Evolutionary conservation across 2,888 invertebrate genomes (phyloP), one percentile per base, ranked within the genome.

Genomic region (Dascillus cervinus): DNA sequence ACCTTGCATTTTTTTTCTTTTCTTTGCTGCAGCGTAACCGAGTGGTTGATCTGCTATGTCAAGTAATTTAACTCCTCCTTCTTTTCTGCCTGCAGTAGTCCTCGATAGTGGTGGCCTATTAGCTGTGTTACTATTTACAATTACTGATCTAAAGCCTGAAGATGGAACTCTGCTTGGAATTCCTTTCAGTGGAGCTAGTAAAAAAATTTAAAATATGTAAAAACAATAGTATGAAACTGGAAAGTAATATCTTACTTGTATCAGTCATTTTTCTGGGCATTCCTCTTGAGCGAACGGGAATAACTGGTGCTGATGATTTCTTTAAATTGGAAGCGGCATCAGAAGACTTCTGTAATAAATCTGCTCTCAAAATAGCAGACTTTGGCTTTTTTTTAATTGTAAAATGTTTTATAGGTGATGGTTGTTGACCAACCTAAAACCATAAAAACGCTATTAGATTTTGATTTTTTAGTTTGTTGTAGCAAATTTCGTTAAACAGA

Each of bases 221-320:
- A 4, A 8, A 4, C 4, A 17, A 17, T 4, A 17, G 8, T 17
- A 4, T 17, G 17, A 4, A 6, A 17, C 4, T 17, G 8, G 17
- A 17, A 4, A 17, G 8, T 6, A 17, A 17, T 17, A 17, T 17
- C 5, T 73, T 67, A 89, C 88, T 91, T 20, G 90, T 88, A 57
- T 95, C 94, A 51, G 94, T 94, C 90, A 95, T 91, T 72, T 94
- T 94, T 51, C 94, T 77, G 1, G 92, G 92, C 84, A 91, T 88
- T 46, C 84, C 85, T 39, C 86, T 67, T 11, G 88, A 86, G 42
- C 91, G 70, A 2, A 92, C 76, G 1, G 92, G 91, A 48, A 95
- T 87, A 0, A 89, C 87, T 0, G 90, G 88, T 0, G 89, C 86
- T 29, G 85, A 82, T 3, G 82, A 77, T 59, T 91, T 89, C 69